phyloP scores from a whole-genome alignment of 2,113 vertebrate species.

The Callaeas wilsoni region DNA sequence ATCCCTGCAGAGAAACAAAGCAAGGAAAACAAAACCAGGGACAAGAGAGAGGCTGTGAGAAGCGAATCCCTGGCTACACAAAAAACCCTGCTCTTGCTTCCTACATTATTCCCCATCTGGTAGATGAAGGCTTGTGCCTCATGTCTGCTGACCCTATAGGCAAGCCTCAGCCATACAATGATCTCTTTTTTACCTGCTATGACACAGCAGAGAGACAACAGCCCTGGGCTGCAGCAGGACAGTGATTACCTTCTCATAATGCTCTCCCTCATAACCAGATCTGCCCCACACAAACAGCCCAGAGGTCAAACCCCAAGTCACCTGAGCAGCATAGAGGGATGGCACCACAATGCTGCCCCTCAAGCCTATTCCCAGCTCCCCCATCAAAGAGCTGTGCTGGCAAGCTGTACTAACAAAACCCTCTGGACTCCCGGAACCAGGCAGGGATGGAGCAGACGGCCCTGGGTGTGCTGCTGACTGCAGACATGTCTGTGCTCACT shows the following conservation, averaged over 20 bases:
- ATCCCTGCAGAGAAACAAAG: not conserved
- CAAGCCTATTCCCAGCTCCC: not conserved
- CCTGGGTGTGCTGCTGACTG: not conserved
- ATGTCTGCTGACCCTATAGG: not conserved
- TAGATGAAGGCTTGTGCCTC: not conserved
- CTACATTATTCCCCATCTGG: not conserved
- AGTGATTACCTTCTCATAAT: not conserved
- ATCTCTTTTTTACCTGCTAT: not conserved
- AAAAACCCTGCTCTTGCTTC: not conserved
- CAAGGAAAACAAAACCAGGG: not conserved
- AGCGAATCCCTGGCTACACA: not conserved
- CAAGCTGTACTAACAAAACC: not conserved
- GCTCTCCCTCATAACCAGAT: not conserved
- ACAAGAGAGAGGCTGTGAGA: not conserved
- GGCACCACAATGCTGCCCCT: not conserved
- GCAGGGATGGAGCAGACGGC: not conserved
- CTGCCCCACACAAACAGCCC: not conserved
- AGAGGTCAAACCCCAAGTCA: not conserved
- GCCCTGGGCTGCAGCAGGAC: not conserved
- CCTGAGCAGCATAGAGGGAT: not conserved
- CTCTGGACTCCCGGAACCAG: not conserved
- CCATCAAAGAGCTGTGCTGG: not conserved
- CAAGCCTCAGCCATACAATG: fast-evolving
- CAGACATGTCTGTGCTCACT: not conserved
- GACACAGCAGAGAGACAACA: not conserved